These are phyloP conservation scores for Periophthalmus magnuspinnatus DNA, from an alignment of 2,797 vertebrate genomes.

Conservation along the genomic window DNA sequence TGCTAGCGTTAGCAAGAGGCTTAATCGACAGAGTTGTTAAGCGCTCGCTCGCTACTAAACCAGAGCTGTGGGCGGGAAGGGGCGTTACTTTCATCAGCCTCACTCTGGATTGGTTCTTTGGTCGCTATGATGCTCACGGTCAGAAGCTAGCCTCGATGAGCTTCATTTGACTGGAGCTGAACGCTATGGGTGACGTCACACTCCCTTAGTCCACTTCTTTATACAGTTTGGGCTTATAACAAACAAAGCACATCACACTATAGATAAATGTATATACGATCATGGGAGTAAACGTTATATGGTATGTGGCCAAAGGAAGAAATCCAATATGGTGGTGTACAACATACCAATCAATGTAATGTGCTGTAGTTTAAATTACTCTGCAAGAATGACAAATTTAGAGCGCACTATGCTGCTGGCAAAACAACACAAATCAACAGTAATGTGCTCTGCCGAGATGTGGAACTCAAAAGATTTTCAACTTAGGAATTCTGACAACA, in stretches of 20 bases:
- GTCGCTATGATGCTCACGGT: no score
- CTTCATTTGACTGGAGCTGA: no score
- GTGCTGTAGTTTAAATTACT: constrained; percentile 44
- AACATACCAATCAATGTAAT: constrained; percentile 48
- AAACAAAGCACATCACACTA: constrained; percentile 24
- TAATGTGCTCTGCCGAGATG: constrained; percentile 43
- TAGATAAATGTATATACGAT: constrained; percentile 11
- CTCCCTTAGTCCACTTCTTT: no score
- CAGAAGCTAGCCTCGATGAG: no score
- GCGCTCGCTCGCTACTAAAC: no score
- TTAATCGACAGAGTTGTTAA: no score
- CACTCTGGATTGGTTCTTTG: no score
- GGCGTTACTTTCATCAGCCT: no score
- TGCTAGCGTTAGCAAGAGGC: no score
- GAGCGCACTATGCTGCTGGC: constrained; percentile 63
- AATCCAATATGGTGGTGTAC: constrained; percentile 32
- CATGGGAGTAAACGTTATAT: constrained; percentile 31
- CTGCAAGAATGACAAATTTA: constrained; percentile 48
- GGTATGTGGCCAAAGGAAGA: constrained; percentile 24
- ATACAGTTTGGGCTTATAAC: no score
- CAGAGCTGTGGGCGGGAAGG: no score
- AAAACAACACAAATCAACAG: constrained; percentile 62
- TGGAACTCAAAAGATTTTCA: constrained; percentile 39
- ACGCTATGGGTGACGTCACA: no score
- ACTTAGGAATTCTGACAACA: constrained; percentile 56